A percentile compares a stretch with the other conserved stretches of the same genome.
These are phyloP conservation scores for Eulemur macaco DNA, from an alignment of 2,113 vertebrate genomes.

Conservation along the genomic window DNA sequence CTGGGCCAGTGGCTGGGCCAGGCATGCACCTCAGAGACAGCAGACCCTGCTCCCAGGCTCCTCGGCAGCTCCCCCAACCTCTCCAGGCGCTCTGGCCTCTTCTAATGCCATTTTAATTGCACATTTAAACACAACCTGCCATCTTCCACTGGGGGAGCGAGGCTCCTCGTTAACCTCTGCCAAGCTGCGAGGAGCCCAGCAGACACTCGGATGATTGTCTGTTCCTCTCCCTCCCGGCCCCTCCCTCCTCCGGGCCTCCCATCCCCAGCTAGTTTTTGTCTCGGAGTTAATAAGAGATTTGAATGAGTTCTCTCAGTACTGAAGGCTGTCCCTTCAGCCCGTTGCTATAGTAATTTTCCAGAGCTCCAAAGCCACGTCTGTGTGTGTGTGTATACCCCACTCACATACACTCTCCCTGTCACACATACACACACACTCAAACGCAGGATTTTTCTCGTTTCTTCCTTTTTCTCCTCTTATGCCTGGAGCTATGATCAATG, in stretches of 20 bases:
- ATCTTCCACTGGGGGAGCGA: background rate
- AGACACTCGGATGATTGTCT: background rate
- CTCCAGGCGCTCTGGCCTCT: background rate
- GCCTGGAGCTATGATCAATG: slow-evolving; percentile 31
- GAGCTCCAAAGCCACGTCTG: slow-evolving; percentile 57
- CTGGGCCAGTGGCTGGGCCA: background rate
- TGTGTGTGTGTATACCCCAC: background rate
- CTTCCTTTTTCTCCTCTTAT: background rate
- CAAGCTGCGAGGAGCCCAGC: background rate
- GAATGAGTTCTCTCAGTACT: slow-evolving; percentile 70
- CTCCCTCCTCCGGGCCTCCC: background rate
- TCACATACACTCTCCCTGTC: background rate
- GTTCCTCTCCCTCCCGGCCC: background rate
- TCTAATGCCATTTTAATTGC: slow-evolving; percentile 52
- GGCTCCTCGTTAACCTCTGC: slow-evolving; percentile 58
- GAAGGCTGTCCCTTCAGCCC: slow-evolving; percentile 75
- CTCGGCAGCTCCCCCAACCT: background rate
- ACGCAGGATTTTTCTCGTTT: background rate
- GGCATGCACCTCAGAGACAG: background rate
- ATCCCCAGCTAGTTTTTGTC: background rate
- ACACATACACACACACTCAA: background rate
- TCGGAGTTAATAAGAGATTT: slow-evolving; percentile 68
- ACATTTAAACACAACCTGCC: background rate
- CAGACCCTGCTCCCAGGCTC: background rate
- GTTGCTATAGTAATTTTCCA: slow-evolving; percentile 85